These are phyloP conservation scores for Chondrosia reniformis DNA, from an alignment of 37 sponge, comb jelly and placozoan genomes.

Conservation along the genomic window DNA sequence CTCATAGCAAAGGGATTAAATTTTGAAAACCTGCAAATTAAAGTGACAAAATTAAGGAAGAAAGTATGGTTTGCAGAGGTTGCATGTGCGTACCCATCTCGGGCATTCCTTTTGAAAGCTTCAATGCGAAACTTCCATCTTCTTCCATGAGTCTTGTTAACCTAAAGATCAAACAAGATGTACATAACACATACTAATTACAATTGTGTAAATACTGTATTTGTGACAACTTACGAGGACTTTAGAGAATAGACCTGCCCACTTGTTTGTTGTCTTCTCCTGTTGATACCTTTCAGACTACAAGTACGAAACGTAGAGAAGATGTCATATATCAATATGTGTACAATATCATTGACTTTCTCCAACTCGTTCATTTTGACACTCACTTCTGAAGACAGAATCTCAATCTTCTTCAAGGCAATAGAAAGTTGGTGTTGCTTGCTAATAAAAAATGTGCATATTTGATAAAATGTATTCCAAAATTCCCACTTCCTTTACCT, in stretches of 20 bases:
- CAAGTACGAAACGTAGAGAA: background rate
- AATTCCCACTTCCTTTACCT: constrained; percentile 12
- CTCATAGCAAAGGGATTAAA: constrained; percentile 21
- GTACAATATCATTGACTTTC: background rate
- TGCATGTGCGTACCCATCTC: constrained; percentile 40
- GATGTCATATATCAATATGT: background rate
- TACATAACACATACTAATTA: background rate
- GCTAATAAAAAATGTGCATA: constrained; percentile 11
- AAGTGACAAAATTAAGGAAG: background rate
- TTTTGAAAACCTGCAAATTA: constrained; percentile 4
- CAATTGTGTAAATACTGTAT: background rate
- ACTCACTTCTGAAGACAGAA: constrained; percentile 61
- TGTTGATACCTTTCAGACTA: constrained; percentile 58
- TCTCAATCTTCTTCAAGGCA: constrained; percentile 69
- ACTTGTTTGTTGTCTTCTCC: constrained; percentile 53
- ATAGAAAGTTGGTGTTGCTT: constrained; percentile 65
- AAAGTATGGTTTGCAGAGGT: background rate
- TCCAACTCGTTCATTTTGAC: background rate
- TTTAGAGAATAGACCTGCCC: constrained; percentile 67
- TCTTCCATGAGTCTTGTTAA: constrained; percentile 57
- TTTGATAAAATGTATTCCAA: background rate
- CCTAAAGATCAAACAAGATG: background rate
- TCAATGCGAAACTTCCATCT: constrained; percentile 87
- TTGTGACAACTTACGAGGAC: constrained; percentile 35
- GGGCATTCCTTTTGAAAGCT: constrained; percentile 57